Evolutionary conservation across 2,797 vertebrate genomes (phyloP), one percentile per base, ranked within the genome.

Genomic region (Iguana delicatissima): DNA sequence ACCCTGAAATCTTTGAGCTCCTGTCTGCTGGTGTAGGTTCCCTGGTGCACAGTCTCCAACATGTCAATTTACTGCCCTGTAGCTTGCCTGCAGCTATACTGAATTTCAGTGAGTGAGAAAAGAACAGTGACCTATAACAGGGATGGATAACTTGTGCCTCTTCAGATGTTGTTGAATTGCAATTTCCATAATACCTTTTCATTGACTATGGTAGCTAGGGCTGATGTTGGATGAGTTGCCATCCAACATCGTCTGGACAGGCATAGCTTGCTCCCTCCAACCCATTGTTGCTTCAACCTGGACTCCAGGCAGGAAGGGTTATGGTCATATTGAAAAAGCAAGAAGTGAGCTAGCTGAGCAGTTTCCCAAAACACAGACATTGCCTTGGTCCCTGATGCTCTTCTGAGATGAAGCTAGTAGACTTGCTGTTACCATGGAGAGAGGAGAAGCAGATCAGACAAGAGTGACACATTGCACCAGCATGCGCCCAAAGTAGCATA

Each of bases 341-440:
- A 88, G 20, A 67, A 13, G 24, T 24, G 20, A 64, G 18, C 55
- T 64, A 80, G 57, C 16, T n/a, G 26, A 29, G 57, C 59, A 62
- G 12, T 87, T 87, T 69, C n/a, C n/a, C 22, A 35, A 26, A 22
- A 69, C 57, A 86, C 13, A 42, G 24, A 86, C 55, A 38, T 38
- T 62, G 73, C 32, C 72, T 79, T n/a, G 29, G 74, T 64, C 57
- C 62, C 46, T 69, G 69, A 42, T 80, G 86, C 35, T 67, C 46
- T 50, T 69, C 69, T 88, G 77, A 80, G 50, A 69, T 55, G 62
- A 52, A 46, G 62, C 80, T 9, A 55, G 42, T 67, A 57, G 86
- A 81, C 14, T 46, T 67, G 76, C 74, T 80, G 77, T 88, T 88
- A 64, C 77, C 86, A 72, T 88, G 86, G 86, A 88, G 86, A 69